phyloP scores from a whole-genome alignment of 1,140 invertebrate species.

The Drosophila leontia region DNA sequence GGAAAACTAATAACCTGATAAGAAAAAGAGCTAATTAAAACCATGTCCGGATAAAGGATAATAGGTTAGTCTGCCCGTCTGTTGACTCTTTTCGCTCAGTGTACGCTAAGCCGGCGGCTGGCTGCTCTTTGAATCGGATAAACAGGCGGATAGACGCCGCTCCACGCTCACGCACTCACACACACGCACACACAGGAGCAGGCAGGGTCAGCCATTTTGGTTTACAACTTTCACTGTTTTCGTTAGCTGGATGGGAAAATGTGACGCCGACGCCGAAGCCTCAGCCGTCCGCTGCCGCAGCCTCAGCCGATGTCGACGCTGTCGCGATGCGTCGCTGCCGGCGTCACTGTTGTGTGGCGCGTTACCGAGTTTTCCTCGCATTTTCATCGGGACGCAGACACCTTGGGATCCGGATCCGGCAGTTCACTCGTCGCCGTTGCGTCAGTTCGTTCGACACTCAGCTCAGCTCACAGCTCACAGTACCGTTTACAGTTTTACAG shows the following conservation, averaged over 20 bases:
- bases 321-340: slow-evolving; percentile 17
- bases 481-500: not conserved
- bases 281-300: not conserved
- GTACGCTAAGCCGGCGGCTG: slow-evolving; percentile 43
- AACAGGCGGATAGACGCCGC: slow-evolving; percentile 63
- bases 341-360: slow-evolving; percentile 13
- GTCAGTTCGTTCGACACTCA: slow-evolving; percentile 75
- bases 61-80: not conserved
- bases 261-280: slow-evolving; percentile 19
- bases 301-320: slow-evolving; percentile 1
- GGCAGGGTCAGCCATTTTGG: slow-evolving; percentile 54
- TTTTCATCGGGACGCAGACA: slow-evolving; percentile 71
- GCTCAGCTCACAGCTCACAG: slow-evolving; percentile 24
- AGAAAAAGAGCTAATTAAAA: not conserved
- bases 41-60: not conserved
- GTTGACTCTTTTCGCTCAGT: slow-evolving; percentile 29
- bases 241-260: slow-evolving; percentile 47
- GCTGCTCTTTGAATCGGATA: slow-evolving; percentile 33
- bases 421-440: slow-evolving; percentile 81
- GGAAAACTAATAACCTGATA: too few relatives aligned
- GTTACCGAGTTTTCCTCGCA: slow-evolving; percentile 66
- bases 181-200: slow-evolving; percentile 20
- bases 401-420: slow-evolving; percentile 57
- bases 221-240: slow-evolving; percentile 70
- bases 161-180: slow-evolving; percentile 22